Evolutionary conservation across 2,888 invertebrate species (phyloP), one percentile per base, ranked within the genome.

Genomic region (Carpatolechia fugitivella): DNA sequence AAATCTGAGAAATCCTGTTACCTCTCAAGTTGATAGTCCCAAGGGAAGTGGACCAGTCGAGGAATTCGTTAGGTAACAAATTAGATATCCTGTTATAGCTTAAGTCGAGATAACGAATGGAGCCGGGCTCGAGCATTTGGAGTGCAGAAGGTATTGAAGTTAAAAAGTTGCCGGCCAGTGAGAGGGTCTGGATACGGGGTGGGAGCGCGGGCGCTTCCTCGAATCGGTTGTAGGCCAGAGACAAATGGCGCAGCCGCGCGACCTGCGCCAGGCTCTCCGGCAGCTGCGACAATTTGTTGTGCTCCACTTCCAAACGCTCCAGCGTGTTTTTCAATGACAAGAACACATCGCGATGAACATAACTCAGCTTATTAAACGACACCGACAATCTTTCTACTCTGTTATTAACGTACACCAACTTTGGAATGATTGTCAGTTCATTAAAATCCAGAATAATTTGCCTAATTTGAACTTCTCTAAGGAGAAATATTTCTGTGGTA

Each of bases 51-150:
- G 95, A 95, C 96, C 97, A 97, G 59, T 92, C 92, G 10, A 89
- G 82, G 74, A 97, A 96, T 76, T 96, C 95, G 61, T 94, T 93
- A 58, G 94, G 93, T 64, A 93, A 92, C 66, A 96, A 93, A 75
- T 95, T 94, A 62, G 93, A 91, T 72, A 97, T 96, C 76, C 94
- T 94, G 80, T 97, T 97, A 83, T 97, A 97, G 59, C 96, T 97
- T 72, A 97, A 92, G 83, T 97, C 97, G 64, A 97, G 92, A 84
- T 97, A 96, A 74, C 87, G 87, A 78, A 90, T 85, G n/a, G 95
- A 92, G 55, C 97, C 90, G 70, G 94, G 93, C 52, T 93, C 93
- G 72, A 96, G 95, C 69, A 93, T 93, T 66, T 91, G 91, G 58
- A 97, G 88, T 3, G 94, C 92, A 33, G 92, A 89, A 8, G 97